Evolutionary conservation across 2,113 vertebrate genomes (phyloP).

Genomic region (Steatornis caripensis): DNA sequence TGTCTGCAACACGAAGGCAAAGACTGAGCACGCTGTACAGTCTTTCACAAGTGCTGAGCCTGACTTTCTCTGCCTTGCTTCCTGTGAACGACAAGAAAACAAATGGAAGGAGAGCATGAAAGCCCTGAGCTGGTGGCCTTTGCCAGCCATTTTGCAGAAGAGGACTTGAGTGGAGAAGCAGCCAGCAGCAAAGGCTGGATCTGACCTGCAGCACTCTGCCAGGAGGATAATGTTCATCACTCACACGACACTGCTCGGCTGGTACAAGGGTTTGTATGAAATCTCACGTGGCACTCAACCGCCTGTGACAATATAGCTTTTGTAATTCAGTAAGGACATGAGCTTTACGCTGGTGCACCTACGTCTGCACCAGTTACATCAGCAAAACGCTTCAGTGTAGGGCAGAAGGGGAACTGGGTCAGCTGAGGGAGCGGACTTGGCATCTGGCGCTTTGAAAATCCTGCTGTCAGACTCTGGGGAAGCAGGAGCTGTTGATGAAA

Average conservation of each 20-base stretch:
- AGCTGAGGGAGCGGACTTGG: neutral
- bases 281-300: neutral
- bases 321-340: neutral
- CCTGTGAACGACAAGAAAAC: neutral
- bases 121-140: neutral
- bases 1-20: neutral
- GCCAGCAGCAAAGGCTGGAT: neutral
- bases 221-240: neutral
- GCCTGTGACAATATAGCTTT: neutral
- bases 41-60: neutral
- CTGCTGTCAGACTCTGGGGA: neutral
- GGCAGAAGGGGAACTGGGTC: neutral
- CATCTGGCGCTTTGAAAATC: neutral
- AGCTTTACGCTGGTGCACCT: neutral
- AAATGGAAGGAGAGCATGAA: neutral
- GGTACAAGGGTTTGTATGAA: neutral
- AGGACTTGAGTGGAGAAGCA: neutral
- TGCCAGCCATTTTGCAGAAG: neutral
- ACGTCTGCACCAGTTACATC: neutral
- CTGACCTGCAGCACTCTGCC: neutral
- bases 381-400: neutral
- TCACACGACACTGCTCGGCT: neutral
- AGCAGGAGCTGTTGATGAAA: neutral
- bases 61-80: neutral
- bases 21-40: fast-evolving